phyloP scores from a whole-genome alignment of 2,888 invertebrate genomes.

The Scaptomyza cyrtandrae region DNA sequence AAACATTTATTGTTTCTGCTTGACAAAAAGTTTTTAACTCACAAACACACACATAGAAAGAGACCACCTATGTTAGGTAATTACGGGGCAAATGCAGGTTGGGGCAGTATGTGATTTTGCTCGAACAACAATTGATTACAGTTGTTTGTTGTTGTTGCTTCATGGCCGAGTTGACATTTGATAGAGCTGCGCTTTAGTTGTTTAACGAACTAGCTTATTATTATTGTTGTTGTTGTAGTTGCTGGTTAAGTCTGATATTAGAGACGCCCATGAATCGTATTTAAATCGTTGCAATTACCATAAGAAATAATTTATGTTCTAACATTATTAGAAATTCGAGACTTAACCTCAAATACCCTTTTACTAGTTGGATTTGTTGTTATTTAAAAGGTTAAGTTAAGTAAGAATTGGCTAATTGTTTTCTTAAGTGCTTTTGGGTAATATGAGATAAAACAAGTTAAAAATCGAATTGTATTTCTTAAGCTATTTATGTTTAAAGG shows the following conservation, averaged over 20 bases:
- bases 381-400: not conserved
- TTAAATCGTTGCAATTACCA: slow-evolving; percentile 67
- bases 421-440: not conserved
- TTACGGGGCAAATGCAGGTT: slow-evolving; percentile 64
- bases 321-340: slow-evolving; percentile 26
- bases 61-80: slow-evolving; percentile 57
- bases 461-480: not conserved
- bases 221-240: slow-evolving; percentile 4
- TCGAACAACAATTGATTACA: slow-evolving; percentile 75
- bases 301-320: slow-evolving; percentile 70
- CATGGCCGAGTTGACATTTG: slow-evolving; percentile 46
- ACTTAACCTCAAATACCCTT: slow-evolving; percentile 15
- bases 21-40: slow-evolving; percentile 47
- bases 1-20: slow-evolving; percentile 12
- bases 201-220: slow-evolving; percentile 21
- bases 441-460: not conserved
- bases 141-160: slow-evolving; percentile 37
- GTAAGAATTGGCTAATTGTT: not conserved
- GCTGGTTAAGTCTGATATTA: slow-evolving; percentile 24
- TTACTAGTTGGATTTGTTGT: not conserved
- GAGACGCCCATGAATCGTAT: slow-evolving; percentile 44
- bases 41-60: slow-evolving; percentile 19
- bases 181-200: slow-evolving; percentile 35
- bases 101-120: slow-evolving; percentile 64
- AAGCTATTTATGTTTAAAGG: not conserved